phyloP scores from a whole-genome alignment of 2,888 invertebrate genomes.

The Zeuzera pyrina region DNA sequence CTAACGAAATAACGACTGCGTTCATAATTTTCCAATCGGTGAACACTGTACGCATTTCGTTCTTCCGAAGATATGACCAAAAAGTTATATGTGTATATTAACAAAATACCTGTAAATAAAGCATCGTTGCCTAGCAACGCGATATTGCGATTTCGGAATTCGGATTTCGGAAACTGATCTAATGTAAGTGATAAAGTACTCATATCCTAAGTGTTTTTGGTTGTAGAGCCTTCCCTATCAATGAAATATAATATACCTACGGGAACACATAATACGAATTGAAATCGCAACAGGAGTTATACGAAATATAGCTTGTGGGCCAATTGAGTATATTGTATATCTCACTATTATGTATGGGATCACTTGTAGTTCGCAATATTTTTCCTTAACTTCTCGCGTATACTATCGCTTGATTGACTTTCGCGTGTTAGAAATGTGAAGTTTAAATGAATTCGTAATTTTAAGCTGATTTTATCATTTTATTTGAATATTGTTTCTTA shows the following conservation, averaged over 20 bases:
- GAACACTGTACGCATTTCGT: no score
- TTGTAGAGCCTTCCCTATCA: slow-evolving; percentile 45
- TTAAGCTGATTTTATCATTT: neutral
- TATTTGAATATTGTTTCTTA: neutral
- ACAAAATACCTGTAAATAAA: slow-evolving; percentile 40
- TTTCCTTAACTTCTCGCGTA: slow-evolving; percentile 21
- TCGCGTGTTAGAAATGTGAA: slow-evolving; percentile 22
- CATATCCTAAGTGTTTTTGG: slow-evolving; percentile 64
- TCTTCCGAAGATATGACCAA: no score
- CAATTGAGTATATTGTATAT: slow-evolving; percentile 62
- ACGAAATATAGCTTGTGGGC: slow-evolving; percentile 53
- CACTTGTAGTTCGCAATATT: slow-evolving; percentile 56
- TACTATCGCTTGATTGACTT: slow-evolving; percentile 35
- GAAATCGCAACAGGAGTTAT: slow-evolving; percentile 35
- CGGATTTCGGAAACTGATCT: no score
- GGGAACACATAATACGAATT: slow-evolving; percentile 46
- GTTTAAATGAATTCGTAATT: slow-evolving; percentile 13
- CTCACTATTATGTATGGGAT: slow-evolving; percentile 60
- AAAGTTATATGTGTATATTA: no score
- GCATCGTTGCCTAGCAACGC: slow-evolving; percentile 46
- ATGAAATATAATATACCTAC: slow-evolving; percentile 35
- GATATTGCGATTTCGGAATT: slow-evolving; percentile 1
- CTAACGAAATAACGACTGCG: no score
- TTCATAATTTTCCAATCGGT: no score
- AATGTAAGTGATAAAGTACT: slow-evolving; percentile 56